These are phyloP conservation scores for Pangasius mekongensis DNA, from an alignment of 2,797 vertebrate genomes.

Conservation along the genomic window DNA sequence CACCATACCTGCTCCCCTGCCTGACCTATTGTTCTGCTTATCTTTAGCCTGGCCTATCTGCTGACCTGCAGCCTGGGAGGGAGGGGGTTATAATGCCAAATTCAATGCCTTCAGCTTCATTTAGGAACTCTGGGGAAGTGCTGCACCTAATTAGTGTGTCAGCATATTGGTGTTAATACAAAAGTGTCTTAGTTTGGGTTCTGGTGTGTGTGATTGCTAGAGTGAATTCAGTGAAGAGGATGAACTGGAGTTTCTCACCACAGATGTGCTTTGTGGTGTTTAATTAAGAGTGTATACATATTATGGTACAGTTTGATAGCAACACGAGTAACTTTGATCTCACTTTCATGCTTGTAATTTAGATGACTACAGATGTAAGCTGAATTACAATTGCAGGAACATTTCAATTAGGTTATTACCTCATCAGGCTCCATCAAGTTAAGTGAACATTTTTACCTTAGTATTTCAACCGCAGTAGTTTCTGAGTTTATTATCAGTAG, in stretches of 20 bases:
- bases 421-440: no score
- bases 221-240: not conserved
- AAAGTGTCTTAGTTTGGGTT: constrained; percentile 42
- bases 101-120: constrained; percentile 50
- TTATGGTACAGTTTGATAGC: not conserved
- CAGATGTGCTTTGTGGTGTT: not conserved
- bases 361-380: not conserved
- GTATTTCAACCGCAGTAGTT: not conserved
- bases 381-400: not conserved
- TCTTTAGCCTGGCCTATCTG: constrained; percentile 70
- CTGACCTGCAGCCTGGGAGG: constrained; percentile 68
- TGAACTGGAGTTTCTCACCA: constrained; percentile 32
- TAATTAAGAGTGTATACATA: not conserved
- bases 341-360: not conserved
- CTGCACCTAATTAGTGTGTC: constrained; percentile 48
- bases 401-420: not conserved
- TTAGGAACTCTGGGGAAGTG: constrained; percentile 48
- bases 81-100: constrained; percentile 61
- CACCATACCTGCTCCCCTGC: constrained; percentile 70
- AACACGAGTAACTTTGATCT: not conserved
- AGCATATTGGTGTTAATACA: constrained; percentile 51
- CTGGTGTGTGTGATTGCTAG: constrained; percentile 70
- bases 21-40: constrained; percentile 75
- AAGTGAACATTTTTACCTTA: no score
- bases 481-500: not conserved